Percentiles rank a stretch among this genome's conserved stretches.
phyloP scores from a whole-genome alignment of 2,113 vertebrate species.

The Xiphophorus hellerii region DNA sequence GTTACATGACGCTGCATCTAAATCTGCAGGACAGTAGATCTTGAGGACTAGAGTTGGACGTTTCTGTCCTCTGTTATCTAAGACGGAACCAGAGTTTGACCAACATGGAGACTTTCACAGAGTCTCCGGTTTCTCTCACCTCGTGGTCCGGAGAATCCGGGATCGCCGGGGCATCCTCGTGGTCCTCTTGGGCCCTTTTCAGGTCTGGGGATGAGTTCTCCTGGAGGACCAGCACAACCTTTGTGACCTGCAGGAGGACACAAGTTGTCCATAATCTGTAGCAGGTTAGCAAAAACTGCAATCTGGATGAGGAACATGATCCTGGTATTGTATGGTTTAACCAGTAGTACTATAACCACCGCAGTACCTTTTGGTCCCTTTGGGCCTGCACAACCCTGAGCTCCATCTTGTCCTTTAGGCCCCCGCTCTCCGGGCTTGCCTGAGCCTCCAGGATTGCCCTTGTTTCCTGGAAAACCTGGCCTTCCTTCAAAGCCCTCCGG shows the following conservation, averaged over 20 bases:
- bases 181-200: constrained; percentile 57
- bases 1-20: too few relatives aligned
- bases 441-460: constrained; percentile 50
- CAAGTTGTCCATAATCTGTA: neutral
- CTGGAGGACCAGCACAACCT: constrained; percentile 58
- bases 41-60: too few relatives aligned
- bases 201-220: constrained; percentile 32
- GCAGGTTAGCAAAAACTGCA: neutral
- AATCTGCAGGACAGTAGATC: too few relatives aligned
- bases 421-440: constrained; percentile 71
- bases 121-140: constrained; percentile 52
- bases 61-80: too few relatives aligned
- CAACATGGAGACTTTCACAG: too few relatives aligned
- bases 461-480: constrained; percentile 57
- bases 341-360: neutral
- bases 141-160: constrained; percentile 68
- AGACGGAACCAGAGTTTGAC: too few relatives aligned
- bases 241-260: constrained; percentile 48
- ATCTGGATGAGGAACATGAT: neutral
- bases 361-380: constrained; percentile 74
- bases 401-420: constrained; percentile 55
- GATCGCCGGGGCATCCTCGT: constrained; percentile 31
- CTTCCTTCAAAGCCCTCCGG: constrained; percentile 52
- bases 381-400: constrained; percentile 59
- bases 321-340: too few relatives aligned